phyloP scores from a whole-genome alignment of 2,113 vertebrate species.

The Trogon surrucura region DNA sequence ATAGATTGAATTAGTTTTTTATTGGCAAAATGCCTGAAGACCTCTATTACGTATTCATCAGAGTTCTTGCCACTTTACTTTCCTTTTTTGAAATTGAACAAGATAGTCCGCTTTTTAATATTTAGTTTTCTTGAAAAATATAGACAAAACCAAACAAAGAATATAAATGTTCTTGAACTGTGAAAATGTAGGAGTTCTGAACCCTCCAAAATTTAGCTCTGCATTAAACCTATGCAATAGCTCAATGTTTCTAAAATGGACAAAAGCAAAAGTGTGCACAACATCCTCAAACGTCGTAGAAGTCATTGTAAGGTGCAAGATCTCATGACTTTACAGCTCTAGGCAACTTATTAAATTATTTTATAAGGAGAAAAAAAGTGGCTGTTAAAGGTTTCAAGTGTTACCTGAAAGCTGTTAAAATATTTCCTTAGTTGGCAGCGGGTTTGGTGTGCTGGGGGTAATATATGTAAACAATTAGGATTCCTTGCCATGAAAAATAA shows the following conservation, averaged over 20 bases:
- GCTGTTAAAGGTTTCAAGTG: not conserved
- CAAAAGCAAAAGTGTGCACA: not conserved
- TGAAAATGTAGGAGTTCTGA: not conserved
- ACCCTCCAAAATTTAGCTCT: not conserved
- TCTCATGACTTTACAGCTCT: not conserved
- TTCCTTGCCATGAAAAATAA: not conserved
- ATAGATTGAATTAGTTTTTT: not conserved
- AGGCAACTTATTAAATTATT: not conserved
- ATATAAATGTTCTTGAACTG: not conserved
- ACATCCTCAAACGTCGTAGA: not conserved
- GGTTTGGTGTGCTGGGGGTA: not conserved
- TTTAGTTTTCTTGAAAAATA: not conserved
- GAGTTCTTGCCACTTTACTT: not conserved
- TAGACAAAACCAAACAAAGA: not conserved
- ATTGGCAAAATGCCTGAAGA: not conserved
- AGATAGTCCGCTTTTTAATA: not conserved
- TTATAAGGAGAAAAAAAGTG: not conserved
- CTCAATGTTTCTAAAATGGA: not conserved
- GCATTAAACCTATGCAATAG: not conserved
- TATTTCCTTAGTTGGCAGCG: not conserved
- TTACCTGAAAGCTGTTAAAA: not conserved
- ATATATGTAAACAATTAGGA: not conserved
- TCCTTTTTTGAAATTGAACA: not conserved
- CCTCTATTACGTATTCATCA: not conserved
- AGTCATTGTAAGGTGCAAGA: not conserved